These are phyloP conservation scores for Sebastes umbrosus DNA, from an alignment of 2,797 vertebrate genomes.

Conservation along the genomic window DNA sequence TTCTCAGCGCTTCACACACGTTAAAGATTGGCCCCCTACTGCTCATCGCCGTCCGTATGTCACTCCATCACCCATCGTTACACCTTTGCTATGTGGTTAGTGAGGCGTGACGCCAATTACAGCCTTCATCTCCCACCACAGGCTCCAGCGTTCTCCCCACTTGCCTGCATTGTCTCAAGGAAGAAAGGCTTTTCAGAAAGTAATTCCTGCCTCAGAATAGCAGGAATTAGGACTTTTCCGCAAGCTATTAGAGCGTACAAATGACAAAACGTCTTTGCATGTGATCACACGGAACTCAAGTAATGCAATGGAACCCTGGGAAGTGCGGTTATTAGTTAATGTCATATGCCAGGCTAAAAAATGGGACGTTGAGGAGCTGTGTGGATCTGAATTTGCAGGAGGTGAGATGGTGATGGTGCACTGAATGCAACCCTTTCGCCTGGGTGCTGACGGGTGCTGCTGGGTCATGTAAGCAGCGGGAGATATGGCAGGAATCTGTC, in stretches of 20 bases:
- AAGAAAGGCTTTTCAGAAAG: constrained; percentile 49
- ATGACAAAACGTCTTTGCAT: constrained; percentile 27
- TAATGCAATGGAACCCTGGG: constrained; percentile 3
- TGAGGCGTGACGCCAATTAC: constrained; percentile 66
- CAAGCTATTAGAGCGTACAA: constrained; percentile 27
- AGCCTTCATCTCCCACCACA: constrained; percentile 39
- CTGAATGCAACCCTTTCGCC: background rate
- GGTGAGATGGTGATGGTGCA: background rate
- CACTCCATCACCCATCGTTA: constrained; percentile 53
- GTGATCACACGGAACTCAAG: constrained; percentile 39
- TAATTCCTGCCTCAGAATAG: constrained; percentile 42
- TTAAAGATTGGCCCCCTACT: background rate
- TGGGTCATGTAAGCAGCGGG: constrained; percentile 14
- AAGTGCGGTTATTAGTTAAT: constrained; percentile 12
- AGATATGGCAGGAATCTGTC: constrained; percentile 35
- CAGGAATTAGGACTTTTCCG: constrained; percentile 33
- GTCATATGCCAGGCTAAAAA: constrained; percentile 2
- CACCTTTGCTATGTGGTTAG: constrained; percentile 68
- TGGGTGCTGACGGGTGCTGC: background rate
- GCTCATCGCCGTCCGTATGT: constrained; percentile 32
- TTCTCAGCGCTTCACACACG: background rate
- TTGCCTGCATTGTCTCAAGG: constrained; percentile 39
- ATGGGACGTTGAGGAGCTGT: background rate
- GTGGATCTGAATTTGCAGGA: constrained; percentile 23
- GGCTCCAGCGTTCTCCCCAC: constrained; percentile 13